Evolutionary conservation across 2,888 invertebrate species (phyloP), one percentile per base, ranked within the genome.

Genomic region (Nomada goodeniana): DNA sequence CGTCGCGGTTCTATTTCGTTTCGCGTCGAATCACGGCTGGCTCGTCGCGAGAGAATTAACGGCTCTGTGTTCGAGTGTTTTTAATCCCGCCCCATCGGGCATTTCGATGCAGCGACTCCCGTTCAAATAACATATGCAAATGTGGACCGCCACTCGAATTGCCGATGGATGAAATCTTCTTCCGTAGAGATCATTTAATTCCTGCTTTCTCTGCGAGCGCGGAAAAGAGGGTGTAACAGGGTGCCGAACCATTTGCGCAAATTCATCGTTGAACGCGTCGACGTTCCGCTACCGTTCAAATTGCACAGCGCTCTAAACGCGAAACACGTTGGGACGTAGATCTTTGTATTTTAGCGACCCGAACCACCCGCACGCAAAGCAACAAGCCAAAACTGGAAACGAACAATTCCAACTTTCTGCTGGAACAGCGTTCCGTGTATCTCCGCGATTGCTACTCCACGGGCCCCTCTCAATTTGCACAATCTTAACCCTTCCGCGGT

Each of bases 1-100:
- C 73, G 18, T 13, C 52, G 69, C 53, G 64, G 65, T 55, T 55
- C 81, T 75, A 68, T 68, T 55, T 59, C 75, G 75, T 80, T 83
- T 64, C 73, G 72, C 83, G 71, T 67, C 63, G 76, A 82, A 67
- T 68, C 80, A 52, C 60, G 53, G 18, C 67, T 63, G 59, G 29
- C 70, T 83, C 74, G 60, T 60, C 74, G 65, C 59, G 5, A 60
- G 61, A 73, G 85, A 80, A 83, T 83, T 86, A 83, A 86, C 83
- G 72, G n/a, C 36, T 15, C 75, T 20, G n/a, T 59, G 67, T 71
- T 67, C 52, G 68, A 70, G 57, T 75, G 75, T 85, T 85, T 85
- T 85, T 85, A 85, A 85, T 86, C 85, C 86, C 55, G 5, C 36
- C 11, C 55, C 57, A 44, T n/a, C 52, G 75, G 67, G 80, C 70